Evolutionary conservation across 2,888 invertebrate genomes (phyloP), one percentile per base, ranked within the genome.

Genomic region (Polietes domitor): DNA sequence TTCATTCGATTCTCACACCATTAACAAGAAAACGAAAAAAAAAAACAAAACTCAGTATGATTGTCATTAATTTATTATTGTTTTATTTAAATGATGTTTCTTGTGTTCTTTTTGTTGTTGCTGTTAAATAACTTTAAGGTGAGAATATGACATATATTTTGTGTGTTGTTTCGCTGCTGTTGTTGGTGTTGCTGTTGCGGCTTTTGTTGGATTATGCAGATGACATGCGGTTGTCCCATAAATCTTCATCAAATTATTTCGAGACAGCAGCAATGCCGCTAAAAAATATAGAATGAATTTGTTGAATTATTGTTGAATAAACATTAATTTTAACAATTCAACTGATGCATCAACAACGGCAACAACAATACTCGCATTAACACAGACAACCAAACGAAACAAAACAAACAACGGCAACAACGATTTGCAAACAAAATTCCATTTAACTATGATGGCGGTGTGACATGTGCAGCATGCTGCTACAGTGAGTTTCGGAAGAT

Each of bases 291-390:
- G 10, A 65, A 75, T 74, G 74, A 80, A 72, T 71, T 71, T 68
- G 58, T 81, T 73, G n/a, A 61, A 61, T 61, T 61, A 61, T 32
- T 61, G 61, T 71, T 65, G 75, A 84, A 84, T 81, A 84, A 80
- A 78, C 80, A 84, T 78, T 78, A 65, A 65, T 77, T 63, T 83
- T 75, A 75, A 65, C 77, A 80, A 83, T 74, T 74, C 77, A 77
- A 68, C 68, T 77, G 80, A 73, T 77, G 78, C 75, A 65, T 53
- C 77, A 78, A 47, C 24, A 61, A 70, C 37, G 15, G 1, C 65
- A 63, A 63, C 28, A n/a, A 58, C 21, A 58, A 24, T 10, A 47
- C 47, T 10, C 19, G n/a, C 53, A 50, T n/a, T n/a, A 50, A 24
- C 53, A 65, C 65, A 41, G 19, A 15, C 61, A 61, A 28, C 24